Conservation (phyloP, 35 echinoderm and acorn worm genomes). For the Diadema setosum region DNA sequence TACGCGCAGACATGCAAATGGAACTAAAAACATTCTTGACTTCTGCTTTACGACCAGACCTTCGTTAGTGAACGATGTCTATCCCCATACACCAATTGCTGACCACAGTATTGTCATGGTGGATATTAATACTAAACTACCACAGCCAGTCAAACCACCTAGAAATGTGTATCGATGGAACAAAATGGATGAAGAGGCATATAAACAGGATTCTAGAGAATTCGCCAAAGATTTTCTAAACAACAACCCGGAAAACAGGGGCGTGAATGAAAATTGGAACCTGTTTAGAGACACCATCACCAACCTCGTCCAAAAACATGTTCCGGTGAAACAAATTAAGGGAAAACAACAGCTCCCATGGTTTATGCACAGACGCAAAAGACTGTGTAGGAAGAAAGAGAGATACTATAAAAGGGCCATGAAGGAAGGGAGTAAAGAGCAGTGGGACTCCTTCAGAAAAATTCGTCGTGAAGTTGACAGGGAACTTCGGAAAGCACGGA, state of each 20-base stretch:
- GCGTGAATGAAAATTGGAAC: background rate
- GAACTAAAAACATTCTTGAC: too few relatives aligned
- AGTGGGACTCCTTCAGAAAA: too few relatives aligned
- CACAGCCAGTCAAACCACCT: background rate
- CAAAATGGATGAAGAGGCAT: background rate
- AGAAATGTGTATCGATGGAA: slow-evolving; percentile 28
- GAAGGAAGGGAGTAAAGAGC: too few relatives aligned
- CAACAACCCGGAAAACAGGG: background rate
- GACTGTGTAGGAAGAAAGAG: background rate
- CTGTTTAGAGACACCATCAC: background rate
- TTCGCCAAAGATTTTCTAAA: background rate
- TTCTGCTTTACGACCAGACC: background rate
- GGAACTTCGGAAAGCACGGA: too few relatives aligned
- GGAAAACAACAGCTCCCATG: background rate
- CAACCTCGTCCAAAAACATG: background rate
- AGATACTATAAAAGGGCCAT: background rate
- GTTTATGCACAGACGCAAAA: background rate
- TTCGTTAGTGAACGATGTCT: background rate
- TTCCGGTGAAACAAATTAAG: background rate
- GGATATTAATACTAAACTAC: background rate
- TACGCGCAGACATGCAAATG: too few relatives aligned
- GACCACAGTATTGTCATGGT: slow-evolving; percentile 26
- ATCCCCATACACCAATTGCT: background rate
- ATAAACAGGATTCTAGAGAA: background rate
- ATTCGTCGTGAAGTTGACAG: too few relatives aligned